Evolutionary conservation across 1,140 invertebrate species (phyloP).

Genomic region (Drosophila sechellia): DNA sequence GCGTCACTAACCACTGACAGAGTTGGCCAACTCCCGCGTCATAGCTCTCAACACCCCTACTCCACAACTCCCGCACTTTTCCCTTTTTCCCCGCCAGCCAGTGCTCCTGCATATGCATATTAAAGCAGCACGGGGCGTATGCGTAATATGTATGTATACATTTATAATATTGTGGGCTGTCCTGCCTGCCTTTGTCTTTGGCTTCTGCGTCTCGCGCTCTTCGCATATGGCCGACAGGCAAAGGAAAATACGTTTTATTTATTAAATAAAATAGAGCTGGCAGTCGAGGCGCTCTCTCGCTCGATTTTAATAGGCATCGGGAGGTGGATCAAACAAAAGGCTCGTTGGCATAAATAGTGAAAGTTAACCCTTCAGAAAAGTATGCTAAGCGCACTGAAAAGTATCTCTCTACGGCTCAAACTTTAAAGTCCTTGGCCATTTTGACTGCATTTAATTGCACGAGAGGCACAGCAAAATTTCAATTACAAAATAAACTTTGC

Average conservation of each 20-base stretch:
- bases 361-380: conserved; percentile 23
- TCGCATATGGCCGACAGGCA: conserved; percentile 57
- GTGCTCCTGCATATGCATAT: conserved; percentile 70
- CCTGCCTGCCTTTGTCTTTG: conserved; percentile 58
- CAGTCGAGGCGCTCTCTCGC: conserved; percentile 10
- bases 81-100: neutral
- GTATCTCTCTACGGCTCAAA: neutral
- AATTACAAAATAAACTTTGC: conserved; percentile 48
- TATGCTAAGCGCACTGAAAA: neutral
- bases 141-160: conserved; percentile 64
- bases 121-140: conserved; percentile 69
- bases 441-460: conserved; percentile 26
- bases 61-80: neutral
- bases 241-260: conserved; percentile 73
- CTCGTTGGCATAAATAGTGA: conserved; percentile 18
- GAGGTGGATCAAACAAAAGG: conserved; percentile 29
- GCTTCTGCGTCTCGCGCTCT: conserved; percentile 20
- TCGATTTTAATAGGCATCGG: conserved; percentile 33
- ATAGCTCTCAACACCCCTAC: neutral
- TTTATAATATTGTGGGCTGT: conserved; percentile 48
- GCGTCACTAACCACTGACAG: conserved; percentile 53
- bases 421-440: conserved; percentile 33
- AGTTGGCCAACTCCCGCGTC: conserved; percentile 8
- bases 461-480: conserved; percentile 21
- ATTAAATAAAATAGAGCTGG: conserved; percentile 65